phyloP scores from a whole-genome alignment of 1,140 invertebrate genomes.

The Procambarus virginalis region DNA sequence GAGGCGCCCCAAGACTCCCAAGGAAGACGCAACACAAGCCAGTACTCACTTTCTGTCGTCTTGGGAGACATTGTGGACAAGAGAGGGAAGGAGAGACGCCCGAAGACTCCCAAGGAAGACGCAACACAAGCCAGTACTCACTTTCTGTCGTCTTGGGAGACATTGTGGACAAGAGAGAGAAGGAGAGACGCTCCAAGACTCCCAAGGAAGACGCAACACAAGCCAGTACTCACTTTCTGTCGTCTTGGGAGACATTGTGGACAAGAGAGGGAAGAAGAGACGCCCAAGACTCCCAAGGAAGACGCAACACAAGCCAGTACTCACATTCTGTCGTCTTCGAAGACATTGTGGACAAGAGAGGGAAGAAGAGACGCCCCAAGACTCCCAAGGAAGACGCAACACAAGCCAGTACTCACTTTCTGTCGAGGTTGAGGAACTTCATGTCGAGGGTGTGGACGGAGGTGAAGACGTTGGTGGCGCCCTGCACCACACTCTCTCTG shows the following conservation, averaged over 20 bases:
- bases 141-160: not conserved
- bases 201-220: not conserved
- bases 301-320: too few relatives aligned
- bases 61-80: too few relatives aligned
- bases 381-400: not conserved
- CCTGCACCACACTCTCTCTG: conserved; percentile 80
- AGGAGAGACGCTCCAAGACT: not conserved
- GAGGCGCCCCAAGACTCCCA: too few relatives aligned
- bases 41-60: too few relatives aligned
- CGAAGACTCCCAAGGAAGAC: too few relatives aligned
- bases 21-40: too few relatives aligned
- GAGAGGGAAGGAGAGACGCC: too few relatives aligned
- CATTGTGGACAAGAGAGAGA: too few relatives aligned
- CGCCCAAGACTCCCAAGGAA: too few relatives aligned
- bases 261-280: not conserved
- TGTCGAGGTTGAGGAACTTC: conserved; percentile 96
- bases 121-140: too few relatives aligned
- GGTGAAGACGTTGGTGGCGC: conserved; percentile 97
- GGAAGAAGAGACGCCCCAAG: not conserved
- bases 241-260: not conserved
- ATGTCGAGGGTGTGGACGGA: conserved; percentile 98
- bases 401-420: conserved; percentile 86
- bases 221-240: not conserved
- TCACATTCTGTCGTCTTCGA: not conserved
- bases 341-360: not conserved